A percentile compares a stretch with the other conserved stretches of the same genome.
phyloP scores from a whole-genome alignment of 2,113 vertebrate species.

The Ophiodon elongatus region DNA sequence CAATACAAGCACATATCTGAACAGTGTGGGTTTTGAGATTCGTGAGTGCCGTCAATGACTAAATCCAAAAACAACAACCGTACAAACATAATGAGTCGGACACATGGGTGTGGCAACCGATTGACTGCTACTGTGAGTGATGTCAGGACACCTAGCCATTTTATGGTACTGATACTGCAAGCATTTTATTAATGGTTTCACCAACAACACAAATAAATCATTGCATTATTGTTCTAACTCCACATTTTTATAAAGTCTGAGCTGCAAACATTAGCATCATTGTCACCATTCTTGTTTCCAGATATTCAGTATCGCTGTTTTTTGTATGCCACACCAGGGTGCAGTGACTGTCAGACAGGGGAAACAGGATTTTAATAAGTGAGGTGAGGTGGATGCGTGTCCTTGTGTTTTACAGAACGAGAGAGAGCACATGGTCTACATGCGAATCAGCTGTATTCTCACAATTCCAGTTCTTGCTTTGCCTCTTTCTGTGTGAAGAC shows the following conservation, averaged over 20 bases:
- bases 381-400: neutral
- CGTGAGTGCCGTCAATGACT: neutral
- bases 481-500: neutral
- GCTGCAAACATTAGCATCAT: neutral
- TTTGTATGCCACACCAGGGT: neutral
- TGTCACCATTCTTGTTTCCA: neutral
- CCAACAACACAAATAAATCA: too few species aligned
- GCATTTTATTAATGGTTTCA: neutral
- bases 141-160: neutral
- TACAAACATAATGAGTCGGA: neutral
- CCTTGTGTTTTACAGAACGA: neutral
- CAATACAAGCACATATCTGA: neutral
- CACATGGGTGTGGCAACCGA: neutral
- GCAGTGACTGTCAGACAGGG: conserved; percentile 25
- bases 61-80: neutral
- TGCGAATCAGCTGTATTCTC: neutral
- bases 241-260: neutral
- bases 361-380: conserved; percentile 41
- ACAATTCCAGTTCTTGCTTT: neutral
- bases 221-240: neutral
- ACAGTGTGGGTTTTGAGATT: neutral
- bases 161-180: neutral
- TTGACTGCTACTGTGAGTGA: neutral
- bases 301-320: neutral
- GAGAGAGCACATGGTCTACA: neutral